Evolutionary conservation across 2,113 vertebrate species (phyloP), one percentile per base, ranked within the genome.

Genomic region (Semnornis frantzii): DNA sequence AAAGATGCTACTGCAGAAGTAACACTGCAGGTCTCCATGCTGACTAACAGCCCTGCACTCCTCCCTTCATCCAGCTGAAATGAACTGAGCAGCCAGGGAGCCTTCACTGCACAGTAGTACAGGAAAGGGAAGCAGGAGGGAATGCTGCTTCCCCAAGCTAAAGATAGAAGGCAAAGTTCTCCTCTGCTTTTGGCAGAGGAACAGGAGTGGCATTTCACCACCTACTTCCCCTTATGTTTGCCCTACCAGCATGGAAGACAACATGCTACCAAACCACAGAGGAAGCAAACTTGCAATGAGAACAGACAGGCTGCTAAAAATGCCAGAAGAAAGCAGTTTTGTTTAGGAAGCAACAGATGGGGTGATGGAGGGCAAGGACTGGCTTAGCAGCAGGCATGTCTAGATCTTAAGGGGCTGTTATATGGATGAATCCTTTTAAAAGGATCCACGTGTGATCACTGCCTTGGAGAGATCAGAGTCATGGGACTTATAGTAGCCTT

Each of bases 91-190:
- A 0, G 0, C 34, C 3, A 0, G 63, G 79, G 64, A 93, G 87
- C 60, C 88, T 55, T 70, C 0, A 0, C 54, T 75, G 84, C 39
- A 21, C 50, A 58, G 13, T 1, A 4, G 62, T 5, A 4, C 85
- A 88, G 89, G 94, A 95, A 97, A 34, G 82, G 85, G 96, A 94
- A 96, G 91, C 87, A 95, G 54, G 58, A 95, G 91, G 94, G 93
- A 92, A 94, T 68, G 85, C 82, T 94, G 82, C 87, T 95, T 95
- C 95, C 75, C 59, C 76, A 60, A 14, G 62, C 91, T 73, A 87
- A 93, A 97, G 79, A 94, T 72, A 97, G 95, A 69, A 90, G 27
- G 59, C 77, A 89, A 83, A 96, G 91, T 50, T 90, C 82, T 89
- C 71, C 78, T 89, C 79, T 90, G 82, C 82, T 88, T 87, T 95